Conservation (phyloP, 2,888 invertebrate genomes). For the Mechanitis mazaeus region DNA sequence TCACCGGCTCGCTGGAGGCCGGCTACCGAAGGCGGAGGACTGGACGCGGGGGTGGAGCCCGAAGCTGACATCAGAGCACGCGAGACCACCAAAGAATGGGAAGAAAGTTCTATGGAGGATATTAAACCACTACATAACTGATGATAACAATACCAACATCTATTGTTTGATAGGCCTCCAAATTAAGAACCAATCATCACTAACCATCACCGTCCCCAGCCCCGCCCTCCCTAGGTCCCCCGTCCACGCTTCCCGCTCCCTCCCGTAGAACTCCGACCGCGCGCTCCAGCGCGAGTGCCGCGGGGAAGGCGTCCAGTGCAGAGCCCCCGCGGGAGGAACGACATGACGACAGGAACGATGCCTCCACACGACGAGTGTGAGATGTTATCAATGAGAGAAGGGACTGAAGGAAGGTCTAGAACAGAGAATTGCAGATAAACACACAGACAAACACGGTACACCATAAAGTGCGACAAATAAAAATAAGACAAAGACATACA, state of each 20-base stretch:
- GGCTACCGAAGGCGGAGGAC: constrained; percentile 46
- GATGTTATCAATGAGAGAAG: constrained; percentile 43
- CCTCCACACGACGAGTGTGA: constrained; percentile 56
- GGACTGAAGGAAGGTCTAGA: constrained; percentile 47
- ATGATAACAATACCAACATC: constrained; percentile 1
- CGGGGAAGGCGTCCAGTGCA: constrained; percentile 48
- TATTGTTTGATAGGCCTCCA: not conserved
- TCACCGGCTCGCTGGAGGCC: constrained; percentile 69
- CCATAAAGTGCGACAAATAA: no score
- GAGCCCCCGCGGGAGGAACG: constrained; percentile 49
- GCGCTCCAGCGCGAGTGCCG: constrained; percentile 46
- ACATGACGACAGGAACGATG: constrained; percentile 44
- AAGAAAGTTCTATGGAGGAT: not conserved
- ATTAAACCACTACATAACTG: no score
- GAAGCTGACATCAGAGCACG: constrained; percentile 38
- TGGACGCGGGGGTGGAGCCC: constrained; percentile 36
- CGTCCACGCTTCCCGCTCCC: constrained; percentile 6
- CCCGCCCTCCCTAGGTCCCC: constrained; percentile 22
- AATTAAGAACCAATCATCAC: constrained; percentile 1
- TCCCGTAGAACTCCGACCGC: constrained; percentile 44
- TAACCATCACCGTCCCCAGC: constrained; percentile 34
- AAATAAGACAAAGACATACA: no score
- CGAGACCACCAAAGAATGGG: constrained; percentile 43
- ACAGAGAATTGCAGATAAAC: not conserved
- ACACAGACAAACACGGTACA: no score